Conservation (phyloP, 2,888 invertebrate species). For the Diarsia rubi region DNA sequence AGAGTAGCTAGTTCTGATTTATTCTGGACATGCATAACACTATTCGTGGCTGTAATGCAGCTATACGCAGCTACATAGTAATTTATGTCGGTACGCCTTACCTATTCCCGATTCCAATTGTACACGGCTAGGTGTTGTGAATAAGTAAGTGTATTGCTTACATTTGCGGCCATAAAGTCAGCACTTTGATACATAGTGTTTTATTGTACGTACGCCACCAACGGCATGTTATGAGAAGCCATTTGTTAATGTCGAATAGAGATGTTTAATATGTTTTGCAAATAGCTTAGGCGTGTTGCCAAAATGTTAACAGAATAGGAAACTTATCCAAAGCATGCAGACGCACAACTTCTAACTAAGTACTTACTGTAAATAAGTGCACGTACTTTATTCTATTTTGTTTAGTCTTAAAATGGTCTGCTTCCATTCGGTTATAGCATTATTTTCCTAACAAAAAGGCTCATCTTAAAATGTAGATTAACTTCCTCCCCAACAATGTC, state of each 20-base stretch:
- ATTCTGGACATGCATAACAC: constrained; percentile 76
- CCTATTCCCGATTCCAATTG: constrained; percentile 74
- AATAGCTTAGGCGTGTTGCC: constrained; percentile 78
- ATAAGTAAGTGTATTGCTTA: constrained; percentile 72
- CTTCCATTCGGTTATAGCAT: constrained; percentile 39
- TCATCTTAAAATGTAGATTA: constrained; percentile 31
- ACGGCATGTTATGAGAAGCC: constrained; percentile 72
- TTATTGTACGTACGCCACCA: constrained; percentile 61
- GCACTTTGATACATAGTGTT: constrained; percentile 63
- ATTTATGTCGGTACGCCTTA: constrained; percentile 72
- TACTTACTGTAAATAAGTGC: constrained; percentile 65
- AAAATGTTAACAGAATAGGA: constrained; percentile 76
- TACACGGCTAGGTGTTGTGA: constrained; percentile 71
- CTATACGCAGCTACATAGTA: constrained; percentile 73
- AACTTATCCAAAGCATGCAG: constrained; percentile 70
- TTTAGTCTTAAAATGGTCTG: constrained; percentile 23
- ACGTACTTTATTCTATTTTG: constrained; percentile 52
- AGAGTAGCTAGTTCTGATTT: constrained; percentile 67
- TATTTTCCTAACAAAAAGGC: constrained; percentile 12
- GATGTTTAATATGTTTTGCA: constrained; percentile 78
- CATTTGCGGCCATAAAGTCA: constrained; percentile 58
- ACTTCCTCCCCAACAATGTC: constrained; percentile 44
- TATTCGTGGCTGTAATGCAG: constrained; percentile 72
- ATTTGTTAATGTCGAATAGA: constrained; percentile 77
- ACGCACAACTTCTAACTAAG: constrained; percentile 61